These are phyloP conservation scores for Xenotilapia longispinis DNA, from an alignment of 2,113 vertebrate species.

Conservation along the genomic window DNA sequence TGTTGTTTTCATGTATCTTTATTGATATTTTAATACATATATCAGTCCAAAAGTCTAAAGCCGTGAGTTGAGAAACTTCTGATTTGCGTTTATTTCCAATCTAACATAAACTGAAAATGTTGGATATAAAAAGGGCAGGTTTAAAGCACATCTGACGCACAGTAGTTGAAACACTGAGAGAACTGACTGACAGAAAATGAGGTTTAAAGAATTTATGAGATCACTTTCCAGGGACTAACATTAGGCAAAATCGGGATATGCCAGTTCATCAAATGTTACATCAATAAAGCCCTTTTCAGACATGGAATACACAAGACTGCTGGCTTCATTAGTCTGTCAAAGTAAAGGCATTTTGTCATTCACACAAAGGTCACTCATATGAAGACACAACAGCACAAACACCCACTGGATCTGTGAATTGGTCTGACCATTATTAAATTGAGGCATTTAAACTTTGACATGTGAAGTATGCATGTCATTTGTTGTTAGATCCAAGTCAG, in stretches of 20 bases:
- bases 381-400: background rate
- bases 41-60: background rate
- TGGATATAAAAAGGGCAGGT: background rate
- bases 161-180: background rate
- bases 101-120: background rate
- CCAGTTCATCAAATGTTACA: background rate
- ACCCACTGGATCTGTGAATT: background rate
- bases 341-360: background rate
- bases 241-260: background rate
- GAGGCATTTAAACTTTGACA: background rate
- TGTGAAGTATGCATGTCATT: background rate
- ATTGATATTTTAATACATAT: background rate
- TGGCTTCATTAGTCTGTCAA: background rate
- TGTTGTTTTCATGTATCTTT: background rate
- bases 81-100: background rate
- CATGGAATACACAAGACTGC: background rate
- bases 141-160: background rate
- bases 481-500: background rate
- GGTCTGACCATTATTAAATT: background rate
- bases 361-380: background rate
- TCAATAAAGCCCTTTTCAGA: background rate
- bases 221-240: background rate
- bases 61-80: accelerated
- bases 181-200: background rate
- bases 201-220: background rate